phyloP scores from a whole-genome alignment of 2,113 vertebrate species.

The Microcebus ravelobensis region DNA sequence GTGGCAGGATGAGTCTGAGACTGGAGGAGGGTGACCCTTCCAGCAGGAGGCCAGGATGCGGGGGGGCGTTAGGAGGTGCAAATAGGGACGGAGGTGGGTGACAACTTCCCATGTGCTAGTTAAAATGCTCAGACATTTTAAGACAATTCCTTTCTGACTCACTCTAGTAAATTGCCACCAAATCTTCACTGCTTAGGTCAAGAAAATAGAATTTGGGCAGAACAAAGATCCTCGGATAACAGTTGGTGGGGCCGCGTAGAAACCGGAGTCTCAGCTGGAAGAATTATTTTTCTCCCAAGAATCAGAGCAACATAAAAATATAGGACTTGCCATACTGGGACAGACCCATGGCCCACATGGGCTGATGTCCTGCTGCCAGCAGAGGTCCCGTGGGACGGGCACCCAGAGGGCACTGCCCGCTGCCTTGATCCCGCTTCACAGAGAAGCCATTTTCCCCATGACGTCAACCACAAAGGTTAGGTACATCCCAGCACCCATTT shows the following conservation, averaged over 20 bases:
- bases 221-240: background rate
- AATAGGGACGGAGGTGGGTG: background rate
- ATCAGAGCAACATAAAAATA: conserved; percentile 64
- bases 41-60: background rate
- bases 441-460: conserved; percentile 55
- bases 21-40: background rate
- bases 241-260: background rate
- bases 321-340: conserved; percentile 56
- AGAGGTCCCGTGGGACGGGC: conserved; percentile 63
- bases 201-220: conserved; percentile 37
- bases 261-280: conserved; percentile 8
- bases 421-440: conserved; percentile 51
- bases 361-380: conserved; percentile 57
- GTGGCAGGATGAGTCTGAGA: background rate
- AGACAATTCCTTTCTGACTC: conserved; percentile 1
- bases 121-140: background rate
- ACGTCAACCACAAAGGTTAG: conserved; percentile 79
- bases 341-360: conserved; percentile 10
- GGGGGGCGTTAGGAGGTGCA: background rate
- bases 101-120: background rate
- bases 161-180: background rate
- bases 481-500: conserved; percentile 71
- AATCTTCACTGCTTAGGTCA: background rate
- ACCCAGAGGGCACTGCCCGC: conserved; percentile 42
- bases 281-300: background rate